Percentiles rank a stretch among this genome's conserved stretches.
Evolutionary conservation across 2,888 invertebrate species (phyloP).

Genomic region (Tetranychus truncatus): DNA sequence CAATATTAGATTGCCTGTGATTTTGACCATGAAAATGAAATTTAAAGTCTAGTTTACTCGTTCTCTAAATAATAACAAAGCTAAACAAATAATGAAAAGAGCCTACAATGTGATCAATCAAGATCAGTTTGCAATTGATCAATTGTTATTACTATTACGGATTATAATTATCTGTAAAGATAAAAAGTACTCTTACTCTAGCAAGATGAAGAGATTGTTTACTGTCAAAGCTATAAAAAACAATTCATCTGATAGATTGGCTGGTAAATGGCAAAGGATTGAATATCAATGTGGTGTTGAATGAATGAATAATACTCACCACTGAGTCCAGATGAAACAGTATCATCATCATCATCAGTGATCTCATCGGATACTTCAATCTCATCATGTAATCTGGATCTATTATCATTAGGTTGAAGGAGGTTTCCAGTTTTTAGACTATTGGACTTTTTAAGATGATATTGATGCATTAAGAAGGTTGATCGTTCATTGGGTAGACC

Average conservation of each 20-base stretch:
- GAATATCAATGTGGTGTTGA: not conserved
- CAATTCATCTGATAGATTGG: not conserved
- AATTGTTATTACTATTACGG: not conserved
- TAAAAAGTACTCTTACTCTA: not conserved
- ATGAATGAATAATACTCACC: conserved; percentile 23
- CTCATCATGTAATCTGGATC: conserved; percentile 24
- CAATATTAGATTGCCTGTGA: too few species aligned
- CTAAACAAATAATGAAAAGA: conserved; percentile 1
- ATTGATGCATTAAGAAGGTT: conserved; percentile 22
- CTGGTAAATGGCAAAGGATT: not conserved
- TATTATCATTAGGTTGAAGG: conserved; percentile 20
- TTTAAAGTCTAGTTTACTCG: not conserved
- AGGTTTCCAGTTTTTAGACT: conserved; percentile 24
- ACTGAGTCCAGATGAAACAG: conserved; percentile 28
- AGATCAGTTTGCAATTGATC: conserved; percentile 7
- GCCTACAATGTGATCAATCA: not conserved
- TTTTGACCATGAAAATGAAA: too few species aligned
- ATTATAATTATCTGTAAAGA: not conserved
- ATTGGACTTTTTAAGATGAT: conserved; percentile 26
- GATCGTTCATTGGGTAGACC: conserved; percentile 23
- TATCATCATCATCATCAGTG: conserved; percentile 26
- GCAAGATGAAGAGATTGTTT: not conserved
- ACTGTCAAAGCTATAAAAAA: not conserved
- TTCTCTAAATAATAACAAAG: not conserved
- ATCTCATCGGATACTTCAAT: conserved; percentile 26